A percentile compares a stretch with the other conserved stretches of the same genome.
Evolutionary conservation across 2,888 invertebrate species (phyloP).

Genomic region (Cheilosia grossa): DNA sequence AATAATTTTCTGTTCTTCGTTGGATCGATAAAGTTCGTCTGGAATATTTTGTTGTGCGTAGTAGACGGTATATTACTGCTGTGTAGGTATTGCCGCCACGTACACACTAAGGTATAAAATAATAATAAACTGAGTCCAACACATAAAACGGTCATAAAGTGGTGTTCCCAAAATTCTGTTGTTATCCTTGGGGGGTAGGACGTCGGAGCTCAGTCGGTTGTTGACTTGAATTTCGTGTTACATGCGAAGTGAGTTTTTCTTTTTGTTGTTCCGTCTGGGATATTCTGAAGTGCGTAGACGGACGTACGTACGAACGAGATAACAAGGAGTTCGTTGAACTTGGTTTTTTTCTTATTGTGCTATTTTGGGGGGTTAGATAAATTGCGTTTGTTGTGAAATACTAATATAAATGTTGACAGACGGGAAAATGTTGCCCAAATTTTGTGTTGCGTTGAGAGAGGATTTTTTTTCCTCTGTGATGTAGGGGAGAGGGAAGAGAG

Average conservation of each 20-base stretch:
- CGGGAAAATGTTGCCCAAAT: constrained; percentile 47
- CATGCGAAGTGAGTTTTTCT: constrained; percentile 28
- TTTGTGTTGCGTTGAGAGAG: constrained; percentile 14
- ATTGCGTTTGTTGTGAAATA: constrained; percentile 25
- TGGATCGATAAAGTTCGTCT: constrained; percentile 73
- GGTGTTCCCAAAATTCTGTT: constrained; percentile 35
- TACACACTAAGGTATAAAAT: constrained; percentile 28
- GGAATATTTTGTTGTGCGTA: constrained; percentile 68
- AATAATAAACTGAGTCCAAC: constrained; percentile 32
- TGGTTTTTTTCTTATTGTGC: neutral
- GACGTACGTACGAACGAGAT: neutral
- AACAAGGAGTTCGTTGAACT: constrained; percentile 55
- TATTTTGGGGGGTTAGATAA: constrained; percentile 33
- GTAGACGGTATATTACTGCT: neutral
- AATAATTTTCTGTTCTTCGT: constrained; percentile 55
- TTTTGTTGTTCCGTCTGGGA: constrained; percentile 64
- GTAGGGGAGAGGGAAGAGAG: neutral
- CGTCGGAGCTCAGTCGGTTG: constrained; percentile 27
- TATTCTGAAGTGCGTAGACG: constrained; percentile 54
- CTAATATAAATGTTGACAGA: constrained; percentile 58
- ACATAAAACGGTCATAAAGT: constrained; percentile 29
- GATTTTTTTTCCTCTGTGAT: neutral
- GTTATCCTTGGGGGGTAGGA: constrained; percentile 31
- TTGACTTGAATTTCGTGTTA: constrained; percentile 48
- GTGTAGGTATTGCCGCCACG: constrained; percentile 2